phyloP scores from a whole-genome alignment of 2,888 invertebrate species.

The Sphinx pinastri region DNA sequence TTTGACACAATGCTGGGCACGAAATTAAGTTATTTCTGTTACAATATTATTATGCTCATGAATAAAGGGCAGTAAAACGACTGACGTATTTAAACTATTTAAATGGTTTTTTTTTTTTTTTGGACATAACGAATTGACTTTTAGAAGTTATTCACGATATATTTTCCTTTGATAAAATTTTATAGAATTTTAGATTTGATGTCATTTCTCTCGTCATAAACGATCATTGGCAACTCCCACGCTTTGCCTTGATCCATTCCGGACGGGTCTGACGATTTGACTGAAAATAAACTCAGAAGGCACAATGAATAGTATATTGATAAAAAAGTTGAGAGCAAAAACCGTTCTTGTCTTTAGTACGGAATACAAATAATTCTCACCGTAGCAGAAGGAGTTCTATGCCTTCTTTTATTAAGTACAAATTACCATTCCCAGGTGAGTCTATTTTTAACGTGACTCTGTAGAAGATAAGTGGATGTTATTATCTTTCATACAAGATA shows the following conservation, averaged over 20 bases:
- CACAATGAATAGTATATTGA: constrained; percentile 1
- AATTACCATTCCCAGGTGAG: neutral
- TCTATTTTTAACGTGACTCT: constrained; percentile 6
- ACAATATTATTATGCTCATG: too few species aligned
- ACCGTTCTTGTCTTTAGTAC: neutral
- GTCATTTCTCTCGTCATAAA: constrained; percentile 1
- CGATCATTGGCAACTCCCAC: constrained; percentile 8
- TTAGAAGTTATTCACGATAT: neutral
- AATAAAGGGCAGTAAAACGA: too few species aligned
- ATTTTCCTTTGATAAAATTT: neutral
- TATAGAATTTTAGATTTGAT: neutral
- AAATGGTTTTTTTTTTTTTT: neutral
- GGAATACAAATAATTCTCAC: neutral
- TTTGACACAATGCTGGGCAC: neutral
- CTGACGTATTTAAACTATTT: too few species aligned
- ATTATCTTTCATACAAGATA: constrained; percentile 14
- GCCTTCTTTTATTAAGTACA: neutral
- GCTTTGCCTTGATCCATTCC: constrained; percentile 3
- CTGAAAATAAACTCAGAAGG: constrained; percentile 15
- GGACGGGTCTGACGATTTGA: neutral
- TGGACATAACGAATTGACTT: neutral
- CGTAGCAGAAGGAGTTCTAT: constrained; percentile 11
- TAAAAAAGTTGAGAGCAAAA: constrained; percentile 10
- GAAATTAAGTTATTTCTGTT: neutral
- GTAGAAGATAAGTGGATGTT: constrained; percentile 17